phyloP scores from a whole-genome alignment of 1,140 invertebrate species.

The Megalonaias nervosa region DNA sequence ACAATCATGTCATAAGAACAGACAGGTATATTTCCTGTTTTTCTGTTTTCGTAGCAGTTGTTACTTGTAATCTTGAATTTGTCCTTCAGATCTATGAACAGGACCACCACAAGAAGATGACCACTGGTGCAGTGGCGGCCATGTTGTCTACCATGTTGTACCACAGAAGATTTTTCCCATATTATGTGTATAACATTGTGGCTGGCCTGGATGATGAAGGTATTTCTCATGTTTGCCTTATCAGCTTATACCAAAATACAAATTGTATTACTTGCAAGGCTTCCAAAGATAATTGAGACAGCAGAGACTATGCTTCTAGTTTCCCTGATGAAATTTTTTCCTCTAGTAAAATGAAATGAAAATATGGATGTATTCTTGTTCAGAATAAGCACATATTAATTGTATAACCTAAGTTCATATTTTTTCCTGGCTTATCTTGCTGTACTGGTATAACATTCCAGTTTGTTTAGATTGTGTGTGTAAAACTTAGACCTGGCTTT shows the following conservation, averaged over 20 bases:
- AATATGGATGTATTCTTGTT: too few species aligned
- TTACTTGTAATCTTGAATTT: conserved; percentile 17
- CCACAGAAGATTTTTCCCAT: conserved; percentile 98
- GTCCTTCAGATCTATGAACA: conserved; percentile 90
- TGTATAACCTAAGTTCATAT: too few species aligned
- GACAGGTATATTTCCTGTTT: too few species aligned
- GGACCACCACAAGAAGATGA: conserved; percentile 95
- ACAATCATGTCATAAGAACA: too few species aligned
- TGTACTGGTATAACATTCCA: too few species aligned
- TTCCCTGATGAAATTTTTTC: neutral
- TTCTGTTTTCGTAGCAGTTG: too few species aligned
- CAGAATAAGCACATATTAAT: too few species aligned
- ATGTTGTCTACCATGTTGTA: conserved; percentile 97
- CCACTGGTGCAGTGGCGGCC: conserved; percentile 92
- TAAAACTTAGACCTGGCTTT: too few species aligned
- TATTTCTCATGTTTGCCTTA: conserved; percentile 35
- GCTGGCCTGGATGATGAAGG: conserved; percentile 84
- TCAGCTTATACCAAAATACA: neutral
- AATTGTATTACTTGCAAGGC: neutral
- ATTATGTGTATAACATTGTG: conserved; percentile 96
- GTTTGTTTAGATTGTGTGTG: too few species aligned
- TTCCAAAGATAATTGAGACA: neutral
- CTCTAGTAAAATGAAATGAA: neutral
- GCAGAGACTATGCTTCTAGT: neutral
- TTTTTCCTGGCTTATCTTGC: too few species aligned